Percentiles rank a stretch among this genome's conserved stretches.
Evolutionary conservation across 2,797 vertebrate genomes (phyloP).

Genomic region (Atherinosoma microstoma): DNA sequence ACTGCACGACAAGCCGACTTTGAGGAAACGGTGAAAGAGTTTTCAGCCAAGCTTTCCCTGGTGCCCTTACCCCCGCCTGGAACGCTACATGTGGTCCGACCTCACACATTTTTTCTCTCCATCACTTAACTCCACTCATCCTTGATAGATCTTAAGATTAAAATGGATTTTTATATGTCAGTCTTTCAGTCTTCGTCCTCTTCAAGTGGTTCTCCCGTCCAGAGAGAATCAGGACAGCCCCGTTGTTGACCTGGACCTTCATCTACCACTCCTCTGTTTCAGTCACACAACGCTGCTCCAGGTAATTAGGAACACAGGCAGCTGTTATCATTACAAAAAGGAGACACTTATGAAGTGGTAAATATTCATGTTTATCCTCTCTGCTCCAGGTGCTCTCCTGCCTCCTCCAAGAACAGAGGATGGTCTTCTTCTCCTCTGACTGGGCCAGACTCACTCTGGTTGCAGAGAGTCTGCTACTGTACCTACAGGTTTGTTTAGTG

Average conservation of each 20-base stretch:
- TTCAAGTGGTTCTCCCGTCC: constrained; percentile 92
- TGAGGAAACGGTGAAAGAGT: constrained; percentile 91
- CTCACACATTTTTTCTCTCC: not conserved
- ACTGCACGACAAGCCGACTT: constrained; percentile 84
- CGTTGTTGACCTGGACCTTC: constrained; percentile 91
- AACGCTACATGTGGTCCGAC: constrained; percentile 92
- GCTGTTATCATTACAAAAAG: not conserved
- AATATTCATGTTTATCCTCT: not conserved
- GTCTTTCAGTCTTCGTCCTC: constrained; percentile 89
- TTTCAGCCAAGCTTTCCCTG: constrained; percentile 92
- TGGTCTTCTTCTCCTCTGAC: constrained; percentile 92
- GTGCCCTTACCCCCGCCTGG: constrained; percentile 94
- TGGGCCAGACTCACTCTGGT: constrained; percentile 93
- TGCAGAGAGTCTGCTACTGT: constrained; percentile 90
- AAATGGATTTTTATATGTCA: constrained; percentile 42
- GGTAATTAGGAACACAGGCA: constrained; percentile 56
- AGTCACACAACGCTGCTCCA: constrained; percentile 75
- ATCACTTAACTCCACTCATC: not conserved
- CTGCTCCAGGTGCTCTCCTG: constrained; percentile 84
- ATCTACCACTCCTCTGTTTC: constrained; percentile 94
- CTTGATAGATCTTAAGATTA: not conserved
- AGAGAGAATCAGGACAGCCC: constrained; percentile 88
- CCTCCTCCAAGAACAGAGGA: constrained; percentile 89
- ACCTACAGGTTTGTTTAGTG: constrained; percentile 80
- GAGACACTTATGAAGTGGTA: not conserved